Evolutionary conservation across 2,113 vertebrate genomes (phyloP).

Genomic region (Caretta caretta): DNA sequence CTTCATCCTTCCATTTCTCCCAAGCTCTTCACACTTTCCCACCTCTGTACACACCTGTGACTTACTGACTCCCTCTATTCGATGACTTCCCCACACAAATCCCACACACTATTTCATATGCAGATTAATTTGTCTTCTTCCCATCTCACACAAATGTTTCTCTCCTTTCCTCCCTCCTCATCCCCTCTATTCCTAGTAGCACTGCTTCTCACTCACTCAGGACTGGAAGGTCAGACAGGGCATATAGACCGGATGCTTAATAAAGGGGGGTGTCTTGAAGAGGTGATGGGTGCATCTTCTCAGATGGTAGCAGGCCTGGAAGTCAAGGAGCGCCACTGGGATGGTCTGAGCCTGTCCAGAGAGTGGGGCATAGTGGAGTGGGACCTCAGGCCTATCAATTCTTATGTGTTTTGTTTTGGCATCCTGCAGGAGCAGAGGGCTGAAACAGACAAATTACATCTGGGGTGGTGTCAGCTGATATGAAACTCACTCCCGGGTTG

Average conservation of each 20-base stretch:
- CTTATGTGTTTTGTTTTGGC: background rate
- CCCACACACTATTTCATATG: background rate
- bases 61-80: fast-evolving
- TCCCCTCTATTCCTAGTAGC: too few relatives aligned
- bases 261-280: background rate
- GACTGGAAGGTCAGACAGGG: background rate
- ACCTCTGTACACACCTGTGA: background rate
- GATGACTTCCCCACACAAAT: background rate
- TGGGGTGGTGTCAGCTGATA: fast-evolving
- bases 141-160: background rate
- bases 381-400: fast-evolving
- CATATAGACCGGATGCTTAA: fast-evolving
- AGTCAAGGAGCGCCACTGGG: background rate
- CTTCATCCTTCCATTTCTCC: background rate
- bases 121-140: background rate
- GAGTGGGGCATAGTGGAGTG: background rate
- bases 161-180: background rate
- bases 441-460: fast-evolving
- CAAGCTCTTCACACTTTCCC: background rate
- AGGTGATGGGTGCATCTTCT: background rate
- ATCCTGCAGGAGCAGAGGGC: fast-evolving
- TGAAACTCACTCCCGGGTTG: fast-evolving
- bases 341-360: background rate
- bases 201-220: background rate
- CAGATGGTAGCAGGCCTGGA: background rate